A percentile compares a stretch with the other conserved stretches of the same genome.
Evolutionary conservation across 1,140 invertebrate genomes (phyloP).

Genomic region (Polyergus mexicanus): DNA sequence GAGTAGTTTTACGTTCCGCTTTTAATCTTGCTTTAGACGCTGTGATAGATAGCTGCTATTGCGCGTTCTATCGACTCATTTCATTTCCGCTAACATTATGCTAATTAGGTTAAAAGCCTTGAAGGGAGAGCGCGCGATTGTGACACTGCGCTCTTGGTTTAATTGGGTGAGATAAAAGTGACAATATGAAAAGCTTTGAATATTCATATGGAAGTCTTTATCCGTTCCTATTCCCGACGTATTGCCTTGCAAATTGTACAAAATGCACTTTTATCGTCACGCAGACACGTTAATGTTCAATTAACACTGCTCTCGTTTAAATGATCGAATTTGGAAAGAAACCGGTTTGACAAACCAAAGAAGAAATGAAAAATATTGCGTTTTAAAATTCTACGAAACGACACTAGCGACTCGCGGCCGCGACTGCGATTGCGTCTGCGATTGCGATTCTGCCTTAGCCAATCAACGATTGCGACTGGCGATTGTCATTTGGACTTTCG

Average conservation of each 20-base stretch:
- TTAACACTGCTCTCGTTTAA: not conserved
- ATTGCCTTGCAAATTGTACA: not conserved
- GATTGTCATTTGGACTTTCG: too few relatives aligned
- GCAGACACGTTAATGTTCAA: not conserved
- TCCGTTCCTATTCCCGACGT: not conserved
- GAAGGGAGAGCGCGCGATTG: not conserved
- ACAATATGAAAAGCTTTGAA: constrained; percentile 21
- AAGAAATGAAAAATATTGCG: not conserved
- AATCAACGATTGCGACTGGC: too few relatives aligned
- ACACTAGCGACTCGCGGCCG: too few relatives aligned
- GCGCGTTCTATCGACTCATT: constrained; percentile 45
- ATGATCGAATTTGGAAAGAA: not conserved
- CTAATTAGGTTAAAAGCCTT: constrained; percentile 54
- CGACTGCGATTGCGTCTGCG: too few relatives aligned
- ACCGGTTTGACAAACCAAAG: not conserved
- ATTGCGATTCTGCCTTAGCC: too few relatives aligned
- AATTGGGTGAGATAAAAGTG: constrained; percentile 18
- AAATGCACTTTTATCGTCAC: not conserved
- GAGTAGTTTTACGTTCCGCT: constrained; percentile 15
- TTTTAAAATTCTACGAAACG: constrained; percentile 12
- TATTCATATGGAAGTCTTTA: constrained; percentile 27
- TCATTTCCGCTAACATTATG: constrained; percentile 41
- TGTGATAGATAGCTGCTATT: constrained; percentile 27
- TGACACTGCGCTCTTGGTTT: constrained; percentile 10
- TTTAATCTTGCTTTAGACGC: constrained; percentile 29